phyloP scores from a whole-genome alignment of 2,888 invertebrate genomes.

The Metallyticus violacea region DNA sequence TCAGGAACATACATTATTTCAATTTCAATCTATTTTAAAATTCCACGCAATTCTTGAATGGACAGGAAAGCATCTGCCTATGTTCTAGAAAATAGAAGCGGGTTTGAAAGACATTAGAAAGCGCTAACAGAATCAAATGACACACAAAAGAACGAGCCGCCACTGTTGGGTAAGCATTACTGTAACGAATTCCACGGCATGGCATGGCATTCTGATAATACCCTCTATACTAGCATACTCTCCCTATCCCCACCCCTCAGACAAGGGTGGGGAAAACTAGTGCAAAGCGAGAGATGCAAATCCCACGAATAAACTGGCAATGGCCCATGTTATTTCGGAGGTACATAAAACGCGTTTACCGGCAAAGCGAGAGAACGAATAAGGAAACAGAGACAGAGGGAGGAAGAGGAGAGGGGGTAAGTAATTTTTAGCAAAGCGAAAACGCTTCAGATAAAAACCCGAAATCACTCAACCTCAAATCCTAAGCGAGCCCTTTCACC shows the following conservation, averaged over 20 bases:
- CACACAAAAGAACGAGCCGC: neutral
- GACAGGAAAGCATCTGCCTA: no score
- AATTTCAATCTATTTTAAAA: no score
- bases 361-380: neutral
- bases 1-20: no score
- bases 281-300: neutral
- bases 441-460: neutral
- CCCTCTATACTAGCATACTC: neutral
- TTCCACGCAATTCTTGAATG: no score
- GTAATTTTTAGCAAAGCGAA: neutral
- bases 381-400: neutral
- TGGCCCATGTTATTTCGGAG: neutral
- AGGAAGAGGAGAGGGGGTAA: neutral
- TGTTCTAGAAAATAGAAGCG: no score
- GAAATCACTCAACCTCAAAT: neutral
- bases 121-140: neutral
- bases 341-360: neutral
- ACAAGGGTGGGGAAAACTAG: neutral
- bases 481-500: neutral
- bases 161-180: neutral
- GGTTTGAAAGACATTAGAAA: no score
- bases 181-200: neutral
- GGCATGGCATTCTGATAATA: neutral
- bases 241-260: no score
- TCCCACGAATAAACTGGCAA: neutral